phyloP scores from a whole-genome alignment of 1,140 invertebrate genomes.

The Protaetia brevitarsis region DNA sequence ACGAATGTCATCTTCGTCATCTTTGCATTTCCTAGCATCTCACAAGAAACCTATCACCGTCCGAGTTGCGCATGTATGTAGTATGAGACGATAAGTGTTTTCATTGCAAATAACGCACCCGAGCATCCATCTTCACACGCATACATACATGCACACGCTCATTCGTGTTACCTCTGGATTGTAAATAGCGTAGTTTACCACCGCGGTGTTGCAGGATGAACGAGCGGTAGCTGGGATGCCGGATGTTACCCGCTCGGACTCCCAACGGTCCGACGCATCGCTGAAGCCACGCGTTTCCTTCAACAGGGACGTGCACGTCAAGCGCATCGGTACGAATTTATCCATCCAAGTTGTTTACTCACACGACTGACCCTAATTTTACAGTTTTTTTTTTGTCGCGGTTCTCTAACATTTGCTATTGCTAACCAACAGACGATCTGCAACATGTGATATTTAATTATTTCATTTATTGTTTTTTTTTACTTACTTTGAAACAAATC shows the following conservation, averaged over 20 bases:
- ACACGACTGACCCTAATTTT: constrained; percentile 2
- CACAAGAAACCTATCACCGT: no score
- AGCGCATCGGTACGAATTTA: constrained; percentile 71
- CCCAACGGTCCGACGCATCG: constrained; percentile 55
- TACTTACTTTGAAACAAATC: no score
- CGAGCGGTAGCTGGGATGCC: constrained; percentile 49
- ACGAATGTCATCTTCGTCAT: no score
- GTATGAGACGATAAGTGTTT: no score
- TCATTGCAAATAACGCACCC: no score
- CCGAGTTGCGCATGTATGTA: no score
- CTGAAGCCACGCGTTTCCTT: constrained; percentile 73
- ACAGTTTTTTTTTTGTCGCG: neutral
- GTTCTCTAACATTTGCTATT: constrained; percentile 1
- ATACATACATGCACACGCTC: neutral
- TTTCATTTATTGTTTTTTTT: neutral
- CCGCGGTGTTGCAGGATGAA: constrained; percentile 35
- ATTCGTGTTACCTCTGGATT: constrained; percentile 14
- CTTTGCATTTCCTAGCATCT: no score
- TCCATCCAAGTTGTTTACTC: constrained; percentile 14
- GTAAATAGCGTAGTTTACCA: constrained; percentile 18
- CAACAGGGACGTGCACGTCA: constrained; percentile 84
- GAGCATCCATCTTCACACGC: neutral
- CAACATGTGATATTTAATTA: neutral
- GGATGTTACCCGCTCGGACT: constrained; percentile 56
- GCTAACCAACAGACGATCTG: neutral